These are phyloP conservation scores for Acinonyx jubatus DNA, from an alignment of 2,113 vertebrate genomes.

Conservation along the genomic window DNA sequence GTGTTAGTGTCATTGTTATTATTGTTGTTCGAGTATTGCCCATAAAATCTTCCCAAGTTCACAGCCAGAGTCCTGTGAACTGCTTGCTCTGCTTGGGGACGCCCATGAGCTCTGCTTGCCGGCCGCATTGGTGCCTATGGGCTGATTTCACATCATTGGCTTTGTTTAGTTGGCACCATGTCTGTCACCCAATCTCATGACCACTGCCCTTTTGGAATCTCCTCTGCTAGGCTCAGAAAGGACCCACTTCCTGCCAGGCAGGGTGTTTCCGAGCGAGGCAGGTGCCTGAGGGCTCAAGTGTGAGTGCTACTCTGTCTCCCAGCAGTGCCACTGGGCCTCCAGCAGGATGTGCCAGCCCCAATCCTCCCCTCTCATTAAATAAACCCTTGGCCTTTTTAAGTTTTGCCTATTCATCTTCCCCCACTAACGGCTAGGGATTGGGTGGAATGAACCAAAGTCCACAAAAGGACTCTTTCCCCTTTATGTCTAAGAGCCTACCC, in stretches of 20 bases:
- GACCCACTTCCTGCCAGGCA: background rate
- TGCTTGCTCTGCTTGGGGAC: background rate
- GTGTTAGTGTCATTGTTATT: background rate
- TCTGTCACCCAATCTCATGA: background rate
- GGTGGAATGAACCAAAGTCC: background rate
- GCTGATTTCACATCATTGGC: background rate
- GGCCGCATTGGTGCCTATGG: background rate
- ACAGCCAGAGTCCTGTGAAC: background rate
- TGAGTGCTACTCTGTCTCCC: background rate
- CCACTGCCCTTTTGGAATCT: background rate
- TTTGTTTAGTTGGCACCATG: background rate
- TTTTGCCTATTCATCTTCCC: conserved; percentile 21
- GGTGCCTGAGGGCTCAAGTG: accelerated
- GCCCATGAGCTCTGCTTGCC: background rate
- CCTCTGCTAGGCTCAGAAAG: background rate
- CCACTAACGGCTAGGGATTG: background rate
- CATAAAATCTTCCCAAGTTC: background rate
- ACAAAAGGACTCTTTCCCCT: conserved; percentile 36
- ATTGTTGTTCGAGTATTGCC: background rate
- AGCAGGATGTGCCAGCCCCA: background rate
- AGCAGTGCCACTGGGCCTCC: background rate
- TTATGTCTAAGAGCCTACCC: background rate
- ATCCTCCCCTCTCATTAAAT: conserved; percentile 19
- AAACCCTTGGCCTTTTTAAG: conserved; percentile 56
- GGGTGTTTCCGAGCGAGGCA: background rate